Evolutionary conservation across 2,888 invertebrate species (phyloP), one percentile per base, ranked within the genome.

Genomic region (Pyrgus malvae): DNA sequence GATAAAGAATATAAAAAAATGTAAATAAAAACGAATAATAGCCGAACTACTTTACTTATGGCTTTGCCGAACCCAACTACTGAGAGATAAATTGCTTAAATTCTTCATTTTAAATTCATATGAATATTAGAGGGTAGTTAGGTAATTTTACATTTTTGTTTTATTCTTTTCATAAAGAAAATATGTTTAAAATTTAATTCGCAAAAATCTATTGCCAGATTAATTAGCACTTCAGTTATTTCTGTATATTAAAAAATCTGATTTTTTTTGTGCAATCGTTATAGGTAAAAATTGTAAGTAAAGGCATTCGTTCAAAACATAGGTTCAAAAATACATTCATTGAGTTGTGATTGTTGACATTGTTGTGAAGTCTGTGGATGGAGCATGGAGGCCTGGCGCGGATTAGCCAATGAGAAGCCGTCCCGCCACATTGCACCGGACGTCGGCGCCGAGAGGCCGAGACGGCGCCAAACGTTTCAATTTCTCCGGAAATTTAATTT

Each of bases 11-110:
- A 33, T 33, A 35, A 21, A 21, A 21, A 4, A 21, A 16, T 16
- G 2, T 35, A 35, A 35, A n/a, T n/a, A n/a, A n/a, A 58, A 64
- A 62, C 56, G 55, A 56, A 55, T 62, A 70, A 65, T 65, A 71
- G 70, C 70, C 72, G 72, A 77, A 74, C 67, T 71, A 76, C 76
- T 77, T 72, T 66, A 70, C 78, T 70, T 70, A 64, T 59, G 67
- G 71, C 65, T 70, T 67, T 69, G 68, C 73, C 71, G 67, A 70
- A 71, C 75, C 70, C 72, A 67, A 78, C 69, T 81, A 68, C 31
- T 11, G 35, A 40, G 16, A 8, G 14, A 35, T 16, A 9, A 14
- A 33, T 14, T 1, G 14, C 8, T 1, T 1, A 2, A 33, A 4
- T 23, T 23, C 7, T 14, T 33, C 3, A 2, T 37, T 17, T 8